These are phyloP conservation scores for Aix galericulata DNA, from an alignment of 2,113 vertebrate species.

Conservation along the genomic window DNA sequence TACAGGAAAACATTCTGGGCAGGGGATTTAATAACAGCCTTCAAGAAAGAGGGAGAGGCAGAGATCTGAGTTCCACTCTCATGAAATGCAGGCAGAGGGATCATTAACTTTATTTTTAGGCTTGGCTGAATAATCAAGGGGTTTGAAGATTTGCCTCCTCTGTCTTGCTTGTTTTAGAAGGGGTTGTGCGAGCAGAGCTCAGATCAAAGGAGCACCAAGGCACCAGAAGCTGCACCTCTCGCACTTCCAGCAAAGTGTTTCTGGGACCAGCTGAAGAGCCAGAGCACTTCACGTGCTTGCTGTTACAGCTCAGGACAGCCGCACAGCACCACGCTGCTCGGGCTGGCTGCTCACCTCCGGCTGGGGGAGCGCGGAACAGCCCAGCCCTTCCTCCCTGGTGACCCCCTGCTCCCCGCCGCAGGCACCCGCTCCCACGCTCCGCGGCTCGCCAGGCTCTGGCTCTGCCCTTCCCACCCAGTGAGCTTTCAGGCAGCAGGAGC, in stretches of 20 bases:
- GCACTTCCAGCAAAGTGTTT: not conserved
- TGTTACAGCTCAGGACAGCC: not conserved
- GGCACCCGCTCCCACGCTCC: accelerated
- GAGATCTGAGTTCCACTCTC: not conserved
- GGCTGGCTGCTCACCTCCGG: not conserved
- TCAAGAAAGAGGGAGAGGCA: not conserved
- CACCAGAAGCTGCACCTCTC: not conserved
- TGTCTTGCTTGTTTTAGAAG: not conserved
- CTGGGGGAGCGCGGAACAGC: not conserved
- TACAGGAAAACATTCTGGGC: not conserved
- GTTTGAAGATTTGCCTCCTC: conserved; percentile 18
- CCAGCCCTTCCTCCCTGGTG: not conserved
- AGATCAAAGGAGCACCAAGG: not conserved
- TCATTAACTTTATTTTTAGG: conserved; percentile 69
- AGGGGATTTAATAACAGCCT: conserved; percentile 50
- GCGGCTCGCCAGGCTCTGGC: accelerated
- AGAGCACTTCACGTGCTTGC: not conserved
- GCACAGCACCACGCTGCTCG: no score
- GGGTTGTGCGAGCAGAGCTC: not conserved
- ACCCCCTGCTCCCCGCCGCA: no score
- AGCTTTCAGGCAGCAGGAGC: not conserved
- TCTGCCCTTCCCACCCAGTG: not conserved
- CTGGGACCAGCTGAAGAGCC: not conserved
- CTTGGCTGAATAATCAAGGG: not conserved
- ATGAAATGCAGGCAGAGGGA: not conserved